Conservation (phyloP, 1,140 invertebrate genomes). For the Pemphigus obesinymphae region DNA sequence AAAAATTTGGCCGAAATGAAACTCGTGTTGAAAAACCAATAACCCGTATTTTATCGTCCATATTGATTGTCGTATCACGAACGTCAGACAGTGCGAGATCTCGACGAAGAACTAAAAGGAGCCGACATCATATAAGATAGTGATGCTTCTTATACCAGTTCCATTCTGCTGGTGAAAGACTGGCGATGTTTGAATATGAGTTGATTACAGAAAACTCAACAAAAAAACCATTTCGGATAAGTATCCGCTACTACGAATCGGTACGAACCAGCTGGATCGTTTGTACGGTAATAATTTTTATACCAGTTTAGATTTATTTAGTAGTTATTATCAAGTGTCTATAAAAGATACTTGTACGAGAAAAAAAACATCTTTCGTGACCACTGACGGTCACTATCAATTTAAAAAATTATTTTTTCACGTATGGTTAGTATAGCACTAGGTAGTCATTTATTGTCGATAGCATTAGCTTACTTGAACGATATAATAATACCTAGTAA, state of each 20-base stretch:
- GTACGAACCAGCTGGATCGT: conserved; percentile 41
- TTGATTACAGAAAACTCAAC: too few relatives aligned
- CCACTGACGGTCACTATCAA: conserved; percentile 48
- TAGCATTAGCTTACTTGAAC: conserved; percentile 43
- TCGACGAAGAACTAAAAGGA: too few relatives aligned
- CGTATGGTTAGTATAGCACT: conserved; percentile 50
- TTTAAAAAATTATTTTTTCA: conserved; percentile 53
- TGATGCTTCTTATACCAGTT: too few relatives aligned
- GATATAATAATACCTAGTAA: conserved; percentile 42
- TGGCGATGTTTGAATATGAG: too few relatives aligned
- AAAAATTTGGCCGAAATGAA: too few relatives aligned
- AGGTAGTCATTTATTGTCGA: conserved; percentile 42
- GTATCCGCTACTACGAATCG: conserved; percentile 42
- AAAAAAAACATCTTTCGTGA: conserved; percentile 54
- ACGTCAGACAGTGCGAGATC: too few relatives aligned
- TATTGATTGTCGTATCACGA: too few relatives aligned
- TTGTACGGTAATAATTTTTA: conserved; percentile 50
- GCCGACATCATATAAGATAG: too few relatives aligned
- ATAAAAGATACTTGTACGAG: conserved; percentile 48
- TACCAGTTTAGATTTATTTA: conserved; percentile 53
- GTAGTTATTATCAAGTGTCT: conserved; percentile 54
- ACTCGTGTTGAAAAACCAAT: too few relatives aligned
- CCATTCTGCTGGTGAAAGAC: too few relatives aligned
- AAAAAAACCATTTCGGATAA: too few relatives aligned
- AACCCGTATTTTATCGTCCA: too few relatives aligned